These are phyloP conservation scores for Pterocles gutturalis DNA, from an alignment of 2,113 vertebrate species.

Conservation along the genomic window DNA sequence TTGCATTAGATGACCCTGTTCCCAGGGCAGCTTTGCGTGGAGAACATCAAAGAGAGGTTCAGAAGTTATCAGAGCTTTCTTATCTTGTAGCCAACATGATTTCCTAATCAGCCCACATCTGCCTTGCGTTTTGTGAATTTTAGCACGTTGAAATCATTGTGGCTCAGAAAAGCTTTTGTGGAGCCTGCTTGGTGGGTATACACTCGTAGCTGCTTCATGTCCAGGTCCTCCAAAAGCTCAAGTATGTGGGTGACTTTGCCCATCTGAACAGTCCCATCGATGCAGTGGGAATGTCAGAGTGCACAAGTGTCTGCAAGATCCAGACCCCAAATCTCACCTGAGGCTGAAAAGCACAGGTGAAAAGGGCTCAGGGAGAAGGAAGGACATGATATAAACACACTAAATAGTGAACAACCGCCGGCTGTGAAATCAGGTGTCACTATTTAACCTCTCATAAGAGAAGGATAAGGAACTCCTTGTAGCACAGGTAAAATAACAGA, in stretches of 20 bases:
- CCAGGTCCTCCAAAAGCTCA: background rate
- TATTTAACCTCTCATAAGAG: background rate
- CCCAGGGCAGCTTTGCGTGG: fast-evolving
- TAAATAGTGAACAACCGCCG: fast-evolving
- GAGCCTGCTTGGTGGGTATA: background rate
- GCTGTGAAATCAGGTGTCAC: background rate
- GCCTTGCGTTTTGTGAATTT: slow-evolving; percentile 34
- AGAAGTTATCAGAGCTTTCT: background rate
- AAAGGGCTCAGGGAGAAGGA: background rate
- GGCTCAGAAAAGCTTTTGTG: background rate
- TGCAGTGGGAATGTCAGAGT: background rate
- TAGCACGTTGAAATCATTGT: background rate
- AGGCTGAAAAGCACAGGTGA: background rate
- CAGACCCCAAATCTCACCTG: background rate
- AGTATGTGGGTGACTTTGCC: background rate
- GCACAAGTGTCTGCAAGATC: background rate
- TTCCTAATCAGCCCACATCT: slow-evolving; percentile 5
- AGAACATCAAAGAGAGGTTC: background rate
- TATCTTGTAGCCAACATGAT: background rate
- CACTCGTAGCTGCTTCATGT: background rate
- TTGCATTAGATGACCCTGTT: background rate
- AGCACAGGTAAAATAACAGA: background rate
- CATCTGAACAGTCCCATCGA: background rate
- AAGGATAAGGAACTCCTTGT: background rate
- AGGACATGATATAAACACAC: background rate